Conservation (phyloP, 2,797 vertebrate genomes). For the Tiaroga cobitis region DNA sequence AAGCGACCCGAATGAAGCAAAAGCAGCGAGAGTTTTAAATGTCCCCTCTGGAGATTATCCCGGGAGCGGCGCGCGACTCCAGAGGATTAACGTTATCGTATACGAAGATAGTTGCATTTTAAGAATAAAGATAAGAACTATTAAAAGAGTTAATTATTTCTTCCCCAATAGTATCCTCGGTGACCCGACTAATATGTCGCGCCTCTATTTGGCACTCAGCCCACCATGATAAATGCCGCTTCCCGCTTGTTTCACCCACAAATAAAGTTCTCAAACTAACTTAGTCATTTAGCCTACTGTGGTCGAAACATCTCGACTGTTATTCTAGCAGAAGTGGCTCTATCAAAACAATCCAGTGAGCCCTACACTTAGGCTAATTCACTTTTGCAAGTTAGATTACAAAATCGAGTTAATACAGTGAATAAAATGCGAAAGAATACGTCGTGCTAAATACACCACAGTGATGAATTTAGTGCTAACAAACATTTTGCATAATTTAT, state of each 20-base stretch:
- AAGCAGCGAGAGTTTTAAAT: constrained; percentile 7
- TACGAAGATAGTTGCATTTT: neutral
- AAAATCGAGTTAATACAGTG: neutral
- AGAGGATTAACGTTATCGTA: neutral
- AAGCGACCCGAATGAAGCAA: neutral
- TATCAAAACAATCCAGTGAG: neutral
- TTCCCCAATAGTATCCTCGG: constrained; percentile 5
- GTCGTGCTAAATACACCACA: neutral
- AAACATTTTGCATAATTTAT: neutral
- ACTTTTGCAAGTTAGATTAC: neutral
- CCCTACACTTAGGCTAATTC: neutral
- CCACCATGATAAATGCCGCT: neutral
- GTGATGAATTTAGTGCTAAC: too few species aligned
- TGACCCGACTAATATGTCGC: neutral
- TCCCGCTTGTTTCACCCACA: neutral
- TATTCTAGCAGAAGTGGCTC: neutral
- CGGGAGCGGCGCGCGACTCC: neutral
- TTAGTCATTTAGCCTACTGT: neutral
- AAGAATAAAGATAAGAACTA: constrained; percentile 3
- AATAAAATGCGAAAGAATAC: neutral
- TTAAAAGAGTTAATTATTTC: constrained; percentile 26
- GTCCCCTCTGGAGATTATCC: constrained; percentile 22
- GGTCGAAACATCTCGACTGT: neutral
- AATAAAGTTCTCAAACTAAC: neutral
- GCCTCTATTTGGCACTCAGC: neutral